Evolutionary conservation across 2,797 vertebrate species (phyloP).

Genomic region (Tenualosa ilisha): DNA sequence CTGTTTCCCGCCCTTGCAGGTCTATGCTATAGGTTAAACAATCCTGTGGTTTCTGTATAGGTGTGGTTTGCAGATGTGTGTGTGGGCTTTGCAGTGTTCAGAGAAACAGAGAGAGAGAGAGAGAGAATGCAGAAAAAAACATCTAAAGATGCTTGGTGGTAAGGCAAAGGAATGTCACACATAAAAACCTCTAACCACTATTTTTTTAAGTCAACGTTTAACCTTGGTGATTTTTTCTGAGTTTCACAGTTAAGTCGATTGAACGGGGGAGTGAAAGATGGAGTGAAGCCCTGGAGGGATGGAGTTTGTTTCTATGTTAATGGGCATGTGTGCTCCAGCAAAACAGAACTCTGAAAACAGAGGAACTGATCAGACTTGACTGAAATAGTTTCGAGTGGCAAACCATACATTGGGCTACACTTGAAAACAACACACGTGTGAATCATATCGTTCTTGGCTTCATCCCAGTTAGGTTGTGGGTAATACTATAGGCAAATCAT

Average conservation of each 20-base stretch:
- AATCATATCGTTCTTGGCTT: background rate
- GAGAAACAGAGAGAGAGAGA: background rate
- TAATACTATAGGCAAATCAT: conserved; percentile 8
- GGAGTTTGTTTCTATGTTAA: conserved; percentile 1
- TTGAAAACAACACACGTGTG: background rate
- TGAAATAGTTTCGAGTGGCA: background rate
- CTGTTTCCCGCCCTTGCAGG: background rate
- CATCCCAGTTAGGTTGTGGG: background rate
- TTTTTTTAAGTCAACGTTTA: background rate
- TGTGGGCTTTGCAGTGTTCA: background rate
- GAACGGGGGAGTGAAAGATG: background rate
- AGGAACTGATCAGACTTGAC: background rate
- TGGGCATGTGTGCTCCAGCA: background rate
- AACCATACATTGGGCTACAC: background rate
- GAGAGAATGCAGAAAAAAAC: conserved; percentile 21
- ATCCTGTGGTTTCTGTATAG: conserved; percentile 5
- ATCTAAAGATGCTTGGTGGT: conserved; percentile 16
- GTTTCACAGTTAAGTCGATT: background rate
- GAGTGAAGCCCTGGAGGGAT: background rate
- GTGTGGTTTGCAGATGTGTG: background rate
- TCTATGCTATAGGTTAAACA: background rate
- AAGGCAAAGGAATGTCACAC: background rate
- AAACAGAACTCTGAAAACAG: conserved; percentile 1
- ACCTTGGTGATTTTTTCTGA: background rate
- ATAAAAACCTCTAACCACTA: background rate